Evolutionary conservation across 2,888 invertebrate genomes (phyloP), one percentile per base, ranked within the genome.

Genomic region (Myopa tessellatipennis): DNA sequence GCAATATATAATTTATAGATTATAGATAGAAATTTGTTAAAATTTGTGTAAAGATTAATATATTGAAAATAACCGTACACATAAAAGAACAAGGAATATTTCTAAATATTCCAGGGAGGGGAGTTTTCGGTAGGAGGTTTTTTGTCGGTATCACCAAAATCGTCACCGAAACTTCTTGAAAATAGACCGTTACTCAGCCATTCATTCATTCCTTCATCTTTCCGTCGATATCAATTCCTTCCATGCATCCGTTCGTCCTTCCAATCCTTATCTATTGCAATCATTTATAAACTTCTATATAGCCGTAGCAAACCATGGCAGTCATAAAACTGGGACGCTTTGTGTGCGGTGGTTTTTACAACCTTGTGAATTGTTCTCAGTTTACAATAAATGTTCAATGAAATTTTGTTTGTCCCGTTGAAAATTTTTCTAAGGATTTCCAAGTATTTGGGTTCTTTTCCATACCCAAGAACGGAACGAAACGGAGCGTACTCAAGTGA

Each of bases 381-480:
- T 14, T 40, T 45, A 16, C 38, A 45, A 68, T 10, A 36, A 67
- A 40, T 68, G 16, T 45, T 68, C 68, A 61, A 61, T 61, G 61
- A 34, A 34, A 61, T 26, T 26, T 10, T 10, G 45, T 61, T 26
- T 61, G 16, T 68, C 68, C 45, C 38, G 40, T 68, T 68, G 61
- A 61, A 10, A 61, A 34, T 61, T n/a, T 45, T 45, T 68, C 40
- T n/a, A 45, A 68, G 68, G 68, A 68, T 45, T 61, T 68, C 68
- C 68, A 40, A 38, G 68, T 68, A 68, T 68, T 68, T 68, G 68
- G 68, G 68, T 68, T 45, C n/a, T 3, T 12, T 61, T 61, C 61
- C 45, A 45, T 45, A 10, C 45, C 61, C 26, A 34, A 61, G n/a
- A n/a, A 34, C 10, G 45, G 45, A 45, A 45, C 61, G 34, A n/a